phyloP scores from a whole-genome alignment of 2,113 vertebrate species.

The Thryonomys swinderianus region DNA sequence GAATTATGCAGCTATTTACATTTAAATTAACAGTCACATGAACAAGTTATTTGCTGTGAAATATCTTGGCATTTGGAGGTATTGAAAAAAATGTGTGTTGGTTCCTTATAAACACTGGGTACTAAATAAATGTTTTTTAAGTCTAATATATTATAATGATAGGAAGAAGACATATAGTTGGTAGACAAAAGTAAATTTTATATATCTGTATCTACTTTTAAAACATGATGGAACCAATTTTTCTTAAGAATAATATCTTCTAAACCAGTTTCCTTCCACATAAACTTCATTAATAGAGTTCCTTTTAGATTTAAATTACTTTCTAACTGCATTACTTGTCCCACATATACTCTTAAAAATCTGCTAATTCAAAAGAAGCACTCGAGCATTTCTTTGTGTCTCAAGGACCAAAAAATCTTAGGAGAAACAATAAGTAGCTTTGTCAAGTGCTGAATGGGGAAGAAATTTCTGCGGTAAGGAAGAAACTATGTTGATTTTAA shows the following conservation, averaged over 20 bases:
- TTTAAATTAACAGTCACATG: constrained; percentile 38
- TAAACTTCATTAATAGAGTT: constrained; percentile 72
- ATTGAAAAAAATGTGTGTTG: neutral
- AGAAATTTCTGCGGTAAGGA: constrained; percentile 53
- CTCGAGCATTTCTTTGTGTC: constrained; percentile 69
- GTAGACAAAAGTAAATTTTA: constrained; percentile 43
- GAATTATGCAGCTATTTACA: neutral
- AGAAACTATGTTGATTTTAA: constrained; percentile 65
- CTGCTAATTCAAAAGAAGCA: constrained; percentile 76
- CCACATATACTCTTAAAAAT: constrained; percentile 56
- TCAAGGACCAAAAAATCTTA: constrained; percentile 71
- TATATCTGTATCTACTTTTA: constrained; percentile 34
- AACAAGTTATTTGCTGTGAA: neutral
- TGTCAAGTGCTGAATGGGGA: constrained; percentile 68
- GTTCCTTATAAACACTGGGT: neutral
- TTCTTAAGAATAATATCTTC: constrained; percentile 68
- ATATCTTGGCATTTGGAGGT: neutral
- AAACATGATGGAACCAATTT: constrained; percentile 56
- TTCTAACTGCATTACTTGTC: constrained; percentile 71
- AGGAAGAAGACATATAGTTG: neutral
- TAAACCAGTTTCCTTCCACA: constrained; percentile 48
- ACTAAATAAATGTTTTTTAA: constrained; percentile 43
- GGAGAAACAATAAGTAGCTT: constrained; percentile 68
- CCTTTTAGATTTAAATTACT: constrained; percentile 79
- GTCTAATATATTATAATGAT: neutral